Percentiles rank a stretch among this genome's conserved stretches.
These are phyloP conservation scores for Apolygus lucorum DNA, from an alignment of 1,140 invertebrate species.

Conservation along the genomic window DNA sequence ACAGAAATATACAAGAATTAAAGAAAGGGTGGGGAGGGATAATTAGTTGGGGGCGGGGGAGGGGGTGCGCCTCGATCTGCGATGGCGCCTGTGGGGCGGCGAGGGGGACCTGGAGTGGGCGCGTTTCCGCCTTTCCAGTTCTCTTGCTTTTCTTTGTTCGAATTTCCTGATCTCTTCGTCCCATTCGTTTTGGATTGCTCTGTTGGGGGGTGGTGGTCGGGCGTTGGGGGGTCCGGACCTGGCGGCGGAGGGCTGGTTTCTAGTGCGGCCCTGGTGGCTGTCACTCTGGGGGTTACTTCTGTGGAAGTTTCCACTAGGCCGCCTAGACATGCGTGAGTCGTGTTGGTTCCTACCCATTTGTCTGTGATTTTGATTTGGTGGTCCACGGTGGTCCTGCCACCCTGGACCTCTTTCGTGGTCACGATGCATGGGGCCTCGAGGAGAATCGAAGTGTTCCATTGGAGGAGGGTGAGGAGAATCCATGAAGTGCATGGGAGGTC, in stretches of 20 bases:
- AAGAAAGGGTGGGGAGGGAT: background rate
- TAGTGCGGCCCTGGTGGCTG: background rate
- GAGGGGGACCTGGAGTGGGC: conserved; percentile 18
- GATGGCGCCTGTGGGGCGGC: background rate
- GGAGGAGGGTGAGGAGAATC: background rate
- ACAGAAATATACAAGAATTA: background rate
- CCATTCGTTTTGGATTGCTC: conserved; percentile 29
- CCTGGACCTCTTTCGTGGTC: background rate
- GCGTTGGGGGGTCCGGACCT: background rate
- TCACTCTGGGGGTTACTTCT: conserved; percentile 3
- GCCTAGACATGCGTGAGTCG: conserved; percentile 3
- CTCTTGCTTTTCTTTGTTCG: conserved; percentile 28
- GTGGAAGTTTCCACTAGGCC: conserved; percentile 13
- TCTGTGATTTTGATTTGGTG: background rate
- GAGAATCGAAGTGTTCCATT: background rate
- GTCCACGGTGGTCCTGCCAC: background rate
- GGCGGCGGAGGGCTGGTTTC: conserved; percentile 3
- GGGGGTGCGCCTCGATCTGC: background rate
- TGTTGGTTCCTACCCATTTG: background rate
- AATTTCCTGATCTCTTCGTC: conserved; percentile 33
- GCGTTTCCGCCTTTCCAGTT: conserved; percentile 17
- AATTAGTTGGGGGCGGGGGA: background rate
- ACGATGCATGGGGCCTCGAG: background rate
- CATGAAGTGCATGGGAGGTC: background rate
- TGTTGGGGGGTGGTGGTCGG: no score